Base-by-base conservation (phyloP, 2,113 vertebrate species). In the Ariopsis seemanni region DNA sequence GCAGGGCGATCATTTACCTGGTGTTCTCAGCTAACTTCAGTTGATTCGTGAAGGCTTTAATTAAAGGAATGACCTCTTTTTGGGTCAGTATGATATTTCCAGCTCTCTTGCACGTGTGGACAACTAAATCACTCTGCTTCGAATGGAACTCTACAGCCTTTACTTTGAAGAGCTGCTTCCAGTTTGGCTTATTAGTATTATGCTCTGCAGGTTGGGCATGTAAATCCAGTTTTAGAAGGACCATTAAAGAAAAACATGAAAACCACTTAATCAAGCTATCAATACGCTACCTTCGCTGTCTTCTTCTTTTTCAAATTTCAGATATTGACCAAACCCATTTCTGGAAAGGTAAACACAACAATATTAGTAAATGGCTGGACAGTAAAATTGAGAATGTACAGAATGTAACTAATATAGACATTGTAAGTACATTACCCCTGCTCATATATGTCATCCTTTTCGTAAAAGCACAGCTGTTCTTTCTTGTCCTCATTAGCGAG, bases 51-150 rank as follows among this genome's bases (percentile, higher is more conserved):
- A 90, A 86, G 53, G 71, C 79, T 83, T 79, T 77, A 48, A 90
- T 63, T 5, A 88, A 34, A 67, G 42, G 72, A 84, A 62, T 85
- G 53, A 57, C 89, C 0, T 88, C 78, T 55, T 74, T 83, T 83
- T 63, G 53, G 14, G 11, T 7, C 84, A 90, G 71, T 30, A 88
- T 69, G n/a, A 90, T 78, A 75, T 90, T 90, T 86, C 89, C 89
- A 15, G 86, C 6, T 78, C 58, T 86, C 11, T 48, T 88, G 84
- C 89, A 90, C 62, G 65, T 72, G 5, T 72, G 12, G 17, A 1
- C 12, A 30, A 72, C 79, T 17, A 22, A 0, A 10, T 42, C 1
- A 11, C 52, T 85, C 75, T 88, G 89, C n/a, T 88, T 86, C 53
- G 71, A 88, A 71, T 81, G 71, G 65, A 57, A 65, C 4, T 88